These are phyloP conservation scores for Ctenosaura bakeri DNA, from an alignment of 2,797 vertebrate genomes.

Conservation along the genomic window DNA sequence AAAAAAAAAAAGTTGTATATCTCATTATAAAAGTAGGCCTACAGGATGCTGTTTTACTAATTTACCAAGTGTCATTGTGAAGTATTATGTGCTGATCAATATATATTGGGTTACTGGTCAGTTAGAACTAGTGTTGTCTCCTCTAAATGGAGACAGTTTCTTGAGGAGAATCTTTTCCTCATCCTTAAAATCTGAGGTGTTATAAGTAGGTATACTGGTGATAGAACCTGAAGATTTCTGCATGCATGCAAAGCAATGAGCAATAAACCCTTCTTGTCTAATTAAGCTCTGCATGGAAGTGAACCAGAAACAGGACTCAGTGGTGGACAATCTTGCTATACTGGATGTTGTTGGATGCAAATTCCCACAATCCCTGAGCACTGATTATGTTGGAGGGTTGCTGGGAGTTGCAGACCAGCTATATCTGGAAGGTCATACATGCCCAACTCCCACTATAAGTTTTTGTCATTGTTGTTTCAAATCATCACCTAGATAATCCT, in stretches of 20 bases:
- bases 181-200: neutral
- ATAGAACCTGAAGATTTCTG: no score
- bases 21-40: conserved; percentile 51
- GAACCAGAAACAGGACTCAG: no score
- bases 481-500: neutral
- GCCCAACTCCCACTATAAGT: neutral
- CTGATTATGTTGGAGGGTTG: neutral
- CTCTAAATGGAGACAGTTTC: neutral
- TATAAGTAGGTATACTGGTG: neutral
- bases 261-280: no score
- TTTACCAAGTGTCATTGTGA: conserved; percentile 10
- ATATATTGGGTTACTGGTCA: neutral
- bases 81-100: neutral
- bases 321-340: no score
- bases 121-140: neutral
- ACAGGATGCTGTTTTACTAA: conserved; percentile 27
- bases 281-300: no score
- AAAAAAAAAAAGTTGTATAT: conserved; percentile 40
- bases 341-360: neutral
- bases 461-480: neutral
- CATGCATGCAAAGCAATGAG: neutral
- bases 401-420: neutral
- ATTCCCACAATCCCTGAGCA: neutral
- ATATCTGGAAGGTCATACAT: neutral
- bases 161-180: neutral